Evolutionary conservation across 2,113 vertebrate genomes (phyloP), one percentile per base, ranked within the genome.

Genomic region (Ranitomeya imitator): DNA sequence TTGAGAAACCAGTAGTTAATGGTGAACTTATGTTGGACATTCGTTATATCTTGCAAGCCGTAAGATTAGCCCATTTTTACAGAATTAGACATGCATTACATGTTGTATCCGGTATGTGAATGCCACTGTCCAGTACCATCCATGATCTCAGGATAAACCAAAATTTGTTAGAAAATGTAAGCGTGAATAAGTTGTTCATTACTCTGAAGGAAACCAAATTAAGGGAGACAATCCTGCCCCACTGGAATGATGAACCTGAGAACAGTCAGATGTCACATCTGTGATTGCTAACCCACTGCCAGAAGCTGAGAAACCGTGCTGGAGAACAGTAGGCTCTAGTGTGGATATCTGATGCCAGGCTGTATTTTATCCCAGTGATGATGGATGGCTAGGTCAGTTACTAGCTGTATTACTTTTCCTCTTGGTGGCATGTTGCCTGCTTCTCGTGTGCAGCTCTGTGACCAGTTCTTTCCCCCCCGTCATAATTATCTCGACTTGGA

Each of bases 201-300:
- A 52, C 59, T 16, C 80, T 57, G 7, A 26, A 67, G 79, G 60
- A 7, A 84, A 13, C 15, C 11, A 69, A 55, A 63, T 83, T 83
- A 65, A 78, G 26, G 73, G 71, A 84, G 87, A 45, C 87, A 78
- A 67, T 21, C 18, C 60, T 88, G 55, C 71, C 71, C 73, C 86
- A 55, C 31, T 85, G 61, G 82, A 84, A 89, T 59, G 52, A 57
- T 57, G 26, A 84, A 81, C 26, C 87, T 79, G 69, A 88, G 73
- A 85, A 85, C 82, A 85, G 81, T 89, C 82, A 91, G 79, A 90
- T 90, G 81, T 79, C 91, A 86, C 90, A 93, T 88, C 76, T 89
- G 89, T 88, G 88, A 90, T 90, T 94, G 90, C 85, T 91, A 91
- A 89, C 91, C 91, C n/a, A 11, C 52, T 88, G 87, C 90, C 92